Base-by-base conservation (phyloP, 2,888 invertebrate genomes). In the Psylliodes chrysocephalus region DNA sequence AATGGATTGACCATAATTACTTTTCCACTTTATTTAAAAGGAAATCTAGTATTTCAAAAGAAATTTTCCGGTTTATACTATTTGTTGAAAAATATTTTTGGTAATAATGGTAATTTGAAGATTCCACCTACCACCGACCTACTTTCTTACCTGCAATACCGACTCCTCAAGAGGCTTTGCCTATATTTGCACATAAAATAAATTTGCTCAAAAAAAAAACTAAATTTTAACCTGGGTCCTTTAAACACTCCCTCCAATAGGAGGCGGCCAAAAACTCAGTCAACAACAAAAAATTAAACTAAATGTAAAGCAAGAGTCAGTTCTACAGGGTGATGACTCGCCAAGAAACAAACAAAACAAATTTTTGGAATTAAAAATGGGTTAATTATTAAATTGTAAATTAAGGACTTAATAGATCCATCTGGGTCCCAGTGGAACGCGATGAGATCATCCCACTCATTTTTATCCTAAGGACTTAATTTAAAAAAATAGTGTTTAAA, bases 101-200 rank as follows among this genome's bases (percentile, higher is more conserved):
- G 49, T 28, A 28, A 30, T 18, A 18, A 42, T 54, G 53, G 40
- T 40, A 54, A 40, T 54, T 47, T 46, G 12, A 56, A 46, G 17
- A 46, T 56, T 59, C 49, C 49, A 59, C 57, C 57, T 49, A 49
- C 49, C 57, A 59, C 57, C 49, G 57, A 59, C 49, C 38, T 18
- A 30, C 15, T 56, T 46, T 19, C 33, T 59, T 59, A 59, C 59
- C 59, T 59, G 59, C 59, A 57, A 56, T 56, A 56, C 46, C 44
- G 19, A 57, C 56, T 56, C 56, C 35, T 57, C 56, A 38, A 35
- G 56, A 57, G 56, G 46, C 33, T 59, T 59, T 59, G 59, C 59
- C 47, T 67, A 68, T 70, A 71, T 72, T 72, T 73, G 73, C 71
- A 72, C 71, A 67, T 51, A 71, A 69, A 71, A 64, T 70, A 68